Base-by-base conservation (phyloP, 1,140 invertebrate species). In the Melanaphis sacchari region DNA sequence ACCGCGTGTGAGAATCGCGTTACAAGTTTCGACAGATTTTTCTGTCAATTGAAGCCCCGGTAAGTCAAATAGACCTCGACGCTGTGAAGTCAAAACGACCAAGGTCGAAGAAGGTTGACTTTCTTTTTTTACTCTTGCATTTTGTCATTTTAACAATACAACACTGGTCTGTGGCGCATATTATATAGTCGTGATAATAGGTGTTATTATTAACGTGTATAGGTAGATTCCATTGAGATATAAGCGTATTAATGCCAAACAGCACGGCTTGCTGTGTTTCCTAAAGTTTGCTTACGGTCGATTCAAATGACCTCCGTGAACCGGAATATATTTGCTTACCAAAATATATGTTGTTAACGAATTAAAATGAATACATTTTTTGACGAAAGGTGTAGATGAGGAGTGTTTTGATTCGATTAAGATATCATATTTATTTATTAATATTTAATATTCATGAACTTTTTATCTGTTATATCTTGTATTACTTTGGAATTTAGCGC, bases 11-110 rank as follows among this genome's bases (percentile, higher is more conserved):
- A 84, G 49, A 93, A 93, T n/a, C 43, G 66, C 59, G 18, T n/a
- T 38, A 52, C 9, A 76, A 54, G 91, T 93, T 93, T 93, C 91
- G 81, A 85, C 91, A 93, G 91, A 84, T 54, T n/a, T 49, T 84
- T 9, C 76, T 26, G 91, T 84, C n/a, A 66, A 40, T 81, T 40
- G 41, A 26, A 49, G 91, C 26, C 76, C 91, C n/a, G 43, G 76
- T 82, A 84, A 84, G 18, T 82, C 91, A 84, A 92, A 92, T 93
- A 52, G 76, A 93, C 91, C 43, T 52, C 91, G 22, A 38, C 91
- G 76, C 26, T 52, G 81, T 31, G 81, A 93, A 93, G 81, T 85
- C 38, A 38, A 49, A 54, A 84, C 38, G 54, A n/a, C 38, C 89
- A 85, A 93, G 91, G 91, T 93, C 46, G 46, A 31, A 36, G 88